Evolutionary conservation across 2,797 vertebrate species (phyloP).

Genomic region (Paramormyrops hopkinsi): DNA sequence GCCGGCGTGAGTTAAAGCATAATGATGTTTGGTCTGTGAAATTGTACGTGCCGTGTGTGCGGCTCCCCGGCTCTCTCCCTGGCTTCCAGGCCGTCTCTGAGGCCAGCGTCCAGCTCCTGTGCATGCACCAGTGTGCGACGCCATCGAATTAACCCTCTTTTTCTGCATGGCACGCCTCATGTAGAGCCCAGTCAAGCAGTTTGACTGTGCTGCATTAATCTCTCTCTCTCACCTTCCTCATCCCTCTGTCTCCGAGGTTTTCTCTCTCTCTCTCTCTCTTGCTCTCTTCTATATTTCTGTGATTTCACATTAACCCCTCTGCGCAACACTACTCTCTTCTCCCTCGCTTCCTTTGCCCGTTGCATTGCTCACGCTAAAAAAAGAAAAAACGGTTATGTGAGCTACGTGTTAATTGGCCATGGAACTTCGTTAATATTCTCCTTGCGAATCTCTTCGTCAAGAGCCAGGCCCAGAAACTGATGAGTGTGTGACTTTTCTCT

Average conservation of each 20-base stretch:
- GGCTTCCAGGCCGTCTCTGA: background rate
- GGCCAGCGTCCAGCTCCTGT: conserved; percentile 30
- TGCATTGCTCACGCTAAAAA: conserved; percentile 29
- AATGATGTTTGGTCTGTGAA: conserved; percentile 15
- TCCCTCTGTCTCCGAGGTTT: background rate
- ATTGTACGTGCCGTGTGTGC: background rate
- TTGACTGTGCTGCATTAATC: conserved; percentile 3
- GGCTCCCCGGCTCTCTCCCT: background rate
- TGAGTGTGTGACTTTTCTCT: conserved; percentile 67
- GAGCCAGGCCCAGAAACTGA: conserved; percentile 67
- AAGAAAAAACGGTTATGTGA: conserved; percentile 60
- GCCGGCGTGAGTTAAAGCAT: background rate
- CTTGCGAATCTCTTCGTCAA: conserved; percentile 59
- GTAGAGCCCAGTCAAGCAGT: background rate
- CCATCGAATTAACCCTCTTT: conserved; percentile 1
- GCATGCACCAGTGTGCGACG: background rate
- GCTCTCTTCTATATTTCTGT: background rate
- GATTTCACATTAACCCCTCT: conserved; percentile 15
- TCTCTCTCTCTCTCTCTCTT: background rate
- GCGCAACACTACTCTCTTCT: background rate
- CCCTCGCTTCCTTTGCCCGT: background rate
- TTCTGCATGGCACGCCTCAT: background rate
- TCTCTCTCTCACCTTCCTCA: conserved; percentile 11
- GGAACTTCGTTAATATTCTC: conserved; percentile 72
- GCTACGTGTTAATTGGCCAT: conserved; percentile 71